These are phyloP conservation scores for Diarsia rubi DNA, from an alignment of 2,888 invertebrate species.

Conservation along the genomic window DNA sequence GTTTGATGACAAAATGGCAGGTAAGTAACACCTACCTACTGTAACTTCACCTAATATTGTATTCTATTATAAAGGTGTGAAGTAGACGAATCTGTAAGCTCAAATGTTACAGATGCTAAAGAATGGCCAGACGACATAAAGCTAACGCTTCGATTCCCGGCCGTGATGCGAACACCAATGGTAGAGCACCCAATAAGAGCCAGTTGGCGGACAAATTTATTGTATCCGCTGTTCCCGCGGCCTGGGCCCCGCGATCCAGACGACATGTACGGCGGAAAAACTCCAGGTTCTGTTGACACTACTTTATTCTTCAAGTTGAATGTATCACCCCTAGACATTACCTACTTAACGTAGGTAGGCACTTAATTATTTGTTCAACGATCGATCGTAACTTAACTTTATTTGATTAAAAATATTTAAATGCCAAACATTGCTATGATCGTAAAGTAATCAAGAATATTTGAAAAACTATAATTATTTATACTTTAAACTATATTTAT, in stretches of 20 bases:
- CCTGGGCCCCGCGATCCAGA: constrained; percentile 93
- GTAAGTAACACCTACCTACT: constrained; percentile 75
- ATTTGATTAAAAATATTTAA: constrained; percentile 8
- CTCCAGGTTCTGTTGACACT: constrained; percentile 88
- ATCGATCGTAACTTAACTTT: constrained; percentile 4
- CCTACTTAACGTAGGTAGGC: background rate
- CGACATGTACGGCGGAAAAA: constrained; percentile 85
- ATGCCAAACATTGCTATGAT: background rate
- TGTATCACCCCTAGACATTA: background rate
- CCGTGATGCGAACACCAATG: constrained; percentile 90
- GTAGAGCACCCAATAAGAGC: constrained; percentile 84
- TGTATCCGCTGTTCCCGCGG: constrained; percentile 92
- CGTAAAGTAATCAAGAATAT: constrained; percentile 5
- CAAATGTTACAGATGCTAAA: constrained; percentile 76
- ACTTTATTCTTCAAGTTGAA: background rate
- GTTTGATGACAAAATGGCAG: constrained; percentile 85
- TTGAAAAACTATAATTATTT: too few relatives aligned
- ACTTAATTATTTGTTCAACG: constrained; percentile 12
- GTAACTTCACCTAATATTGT: background rate
- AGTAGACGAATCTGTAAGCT: constrained; percentile 7
- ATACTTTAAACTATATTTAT: too few relatives aligned
- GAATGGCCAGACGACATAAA: constrained; percentile 89
- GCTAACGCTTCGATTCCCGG: constrained; percentile 92
- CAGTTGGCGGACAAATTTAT: constrained; percentile 93
- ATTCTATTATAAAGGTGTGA: background rate